These are phyloP conservation scores for Tetragonula clypearis DNA, from an alignment of 1,140 invertebrate species.

Conservation along the genomic window DNA sequence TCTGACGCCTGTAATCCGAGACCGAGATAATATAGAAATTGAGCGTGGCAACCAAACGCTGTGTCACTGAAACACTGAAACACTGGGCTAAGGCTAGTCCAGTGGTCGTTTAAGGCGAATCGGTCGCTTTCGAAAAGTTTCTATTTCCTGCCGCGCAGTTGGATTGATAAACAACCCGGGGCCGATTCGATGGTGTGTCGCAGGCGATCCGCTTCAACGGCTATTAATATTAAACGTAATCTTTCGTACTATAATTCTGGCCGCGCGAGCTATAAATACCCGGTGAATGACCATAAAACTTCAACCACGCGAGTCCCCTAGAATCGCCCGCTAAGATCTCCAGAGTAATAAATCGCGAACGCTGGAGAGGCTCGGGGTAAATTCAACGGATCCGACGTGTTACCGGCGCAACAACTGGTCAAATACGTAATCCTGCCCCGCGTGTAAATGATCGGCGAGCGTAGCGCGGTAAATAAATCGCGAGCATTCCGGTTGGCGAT, in stretches of 20 bases:
- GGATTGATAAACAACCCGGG: too few species aligned
- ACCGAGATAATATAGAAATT: too few species aligned
- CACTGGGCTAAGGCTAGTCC: not conserved
- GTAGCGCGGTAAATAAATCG: slow-evolving; percentile 18
- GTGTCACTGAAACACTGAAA: too few species aligned
- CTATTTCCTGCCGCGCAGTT: too few species aligned
- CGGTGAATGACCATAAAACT: slow-evolving; percentile 50
- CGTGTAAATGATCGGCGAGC: slow-evolving; percentile 40
- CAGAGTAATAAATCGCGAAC: slow-evolving; percentile 36
- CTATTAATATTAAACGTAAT: slow-evolving; percentile 50
- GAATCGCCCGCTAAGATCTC: slow-evolving; percentile 34
- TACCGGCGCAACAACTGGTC: slow-evolving; percentile 56
- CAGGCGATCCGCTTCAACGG: slow-evolving; percentile 17
- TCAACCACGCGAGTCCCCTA: slow-evolving; percentile 36
- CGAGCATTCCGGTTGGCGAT: not conserved
- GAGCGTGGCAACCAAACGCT: too few species aligned
- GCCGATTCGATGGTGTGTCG: slow-evolving; percentile 8
- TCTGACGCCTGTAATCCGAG: too few species aligned
- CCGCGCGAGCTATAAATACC: slow-evolving; percentile 43
- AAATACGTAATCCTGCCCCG: slow-evolving; percentile 48
- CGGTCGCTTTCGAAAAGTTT: slow-evolving; percentile 9
- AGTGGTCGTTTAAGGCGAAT: not conserved
- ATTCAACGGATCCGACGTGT: slow-evolving; percentile 25
- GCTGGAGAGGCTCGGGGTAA: slow-evolving; percentile 22
- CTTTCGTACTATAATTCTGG: slow-evolving; percentile 47